Conservation (phyloP, 2,888 invertebrate genomes). For the Andrena marginata region DNA sequence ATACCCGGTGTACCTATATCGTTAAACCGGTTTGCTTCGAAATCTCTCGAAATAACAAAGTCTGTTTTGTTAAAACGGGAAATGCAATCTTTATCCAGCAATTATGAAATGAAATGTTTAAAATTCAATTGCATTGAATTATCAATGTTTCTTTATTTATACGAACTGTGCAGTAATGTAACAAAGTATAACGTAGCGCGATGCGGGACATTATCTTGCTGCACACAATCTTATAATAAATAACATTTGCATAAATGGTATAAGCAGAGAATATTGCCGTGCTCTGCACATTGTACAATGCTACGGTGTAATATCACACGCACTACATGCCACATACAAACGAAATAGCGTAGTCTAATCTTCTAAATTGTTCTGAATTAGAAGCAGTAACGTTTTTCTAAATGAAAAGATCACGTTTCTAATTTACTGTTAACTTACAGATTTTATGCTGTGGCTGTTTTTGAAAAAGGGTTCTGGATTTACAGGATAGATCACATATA, state of each 20-base stretch:
- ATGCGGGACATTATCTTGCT: background rate
- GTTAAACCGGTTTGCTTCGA: background rate
- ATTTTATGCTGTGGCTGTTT: background rate
- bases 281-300: background rate
- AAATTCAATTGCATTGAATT: no score
- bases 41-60: background rate
- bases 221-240: background rate
- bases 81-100: no score
- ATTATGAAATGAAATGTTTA: no score
- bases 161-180: background rate
- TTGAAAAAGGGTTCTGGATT: no score
- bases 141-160: background rate
- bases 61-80: no score
- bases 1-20: background rate
- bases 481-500: no score
- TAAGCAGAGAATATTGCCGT: background rate
- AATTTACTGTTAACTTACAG: background rate
- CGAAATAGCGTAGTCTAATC: background rate
- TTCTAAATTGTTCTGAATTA: background rate
- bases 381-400: background rate
- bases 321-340: background rate
- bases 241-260: constrained; percentile 5
- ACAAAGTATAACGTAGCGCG: background rate
- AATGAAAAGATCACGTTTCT: background rate
- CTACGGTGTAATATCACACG: background rate